Percentiles rank a stretch among this genome's conserved stretches.
Conservation (phyloP, 2,113 vertebrate species). For the Oreochromis spilurus region DNA sequence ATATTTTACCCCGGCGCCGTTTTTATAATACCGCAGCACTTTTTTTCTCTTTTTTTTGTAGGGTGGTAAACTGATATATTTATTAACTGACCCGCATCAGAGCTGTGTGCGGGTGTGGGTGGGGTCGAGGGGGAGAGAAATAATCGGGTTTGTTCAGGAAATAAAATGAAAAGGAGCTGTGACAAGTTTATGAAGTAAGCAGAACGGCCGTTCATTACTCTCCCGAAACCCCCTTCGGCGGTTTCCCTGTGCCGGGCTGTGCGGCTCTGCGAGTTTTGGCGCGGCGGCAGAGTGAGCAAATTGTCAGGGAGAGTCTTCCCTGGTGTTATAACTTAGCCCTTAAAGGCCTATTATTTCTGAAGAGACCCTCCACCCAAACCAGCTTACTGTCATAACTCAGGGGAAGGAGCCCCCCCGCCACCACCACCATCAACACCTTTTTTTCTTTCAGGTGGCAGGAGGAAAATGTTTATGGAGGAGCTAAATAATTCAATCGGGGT, state of each 20-base stretch:
- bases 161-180: slow-evolving; percentile 85
- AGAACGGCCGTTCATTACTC: slow-evolving; percentile 87
- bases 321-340: slow-evolving; percentile 48
- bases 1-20: slow-evolving; percentile 90
- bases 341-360: slow-evolving; percentile 58
- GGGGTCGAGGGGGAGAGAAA: slow-evolving; percentile 58
- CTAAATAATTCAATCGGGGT: slow-evolving; percentile 54
- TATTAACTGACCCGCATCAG: slow-evolving; percentile 82
- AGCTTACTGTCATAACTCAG: slow-evolving; percentile 59
- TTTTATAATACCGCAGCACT: slow-evolving; percentile 88
- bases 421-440: background rate
- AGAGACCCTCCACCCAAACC: slow-evolving; percentile 30
- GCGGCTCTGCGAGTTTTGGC: background rate
- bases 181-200: slow-evolving; percentile 96
- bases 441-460: slow-evolving; percentile 58
- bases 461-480: slow-evolving; percentile 71
- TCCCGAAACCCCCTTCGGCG: background rate
- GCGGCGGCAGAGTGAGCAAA: slow-evolving; percentile 47
- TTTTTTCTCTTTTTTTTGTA: slow-evolving; percentile 65
- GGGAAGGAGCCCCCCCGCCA: background rate
- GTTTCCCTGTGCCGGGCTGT: slow-evolving; percentile 48
- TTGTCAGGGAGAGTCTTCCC: slow-evolving; percentile 37
- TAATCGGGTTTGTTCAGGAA: slow-evolving; percentile 86
- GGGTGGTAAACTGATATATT: slow-evolving; percentile 80
- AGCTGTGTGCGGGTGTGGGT: slow-evolving; percentile 73